A percentile compares a stretch with the other conserved stretches of the same genome.
Evolutionary conservation across 1,140 invertebrate species (phyloP).

Genomic region (Cepaea nemoralis): DNA sequence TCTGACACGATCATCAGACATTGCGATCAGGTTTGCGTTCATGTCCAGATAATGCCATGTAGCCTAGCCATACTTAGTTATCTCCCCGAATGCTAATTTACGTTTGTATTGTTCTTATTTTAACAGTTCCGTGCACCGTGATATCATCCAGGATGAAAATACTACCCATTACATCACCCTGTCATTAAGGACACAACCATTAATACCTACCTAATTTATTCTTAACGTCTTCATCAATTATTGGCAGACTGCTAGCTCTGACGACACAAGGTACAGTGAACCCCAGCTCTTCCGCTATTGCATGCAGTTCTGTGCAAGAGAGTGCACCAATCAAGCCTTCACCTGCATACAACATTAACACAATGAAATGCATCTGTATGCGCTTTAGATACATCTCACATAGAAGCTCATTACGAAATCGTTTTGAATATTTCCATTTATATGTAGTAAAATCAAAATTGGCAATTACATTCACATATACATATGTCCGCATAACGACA

Average conservation of each 20-base stretch:
- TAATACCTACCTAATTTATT: slow-evolving; percentile 54
- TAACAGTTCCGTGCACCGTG: too few relatives aligned
- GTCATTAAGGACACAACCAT: background rate
- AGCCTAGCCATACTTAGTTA: too few relatives aligned
- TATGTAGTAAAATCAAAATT: background rate
- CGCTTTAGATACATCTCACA: background rate
- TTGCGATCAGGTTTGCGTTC: too few relatives aligned
- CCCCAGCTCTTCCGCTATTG: slow-evolving; percentile 57
- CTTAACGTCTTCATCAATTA: slow-evolving; percentile 55
- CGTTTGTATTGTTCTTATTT: too few relatives aligned
- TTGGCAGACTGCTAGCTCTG: slow-evolving; percentile 47
- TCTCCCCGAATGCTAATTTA: too few relatives aligned
- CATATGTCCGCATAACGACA: too few relatives aligned
- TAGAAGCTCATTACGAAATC: background rate
- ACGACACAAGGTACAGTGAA: slow-evolving; percentile 61
- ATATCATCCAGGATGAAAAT: background rate
- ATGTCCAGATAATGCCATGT: too few relatives aligned
- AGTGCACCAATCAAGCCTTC: slow-evolving; percentile 65
- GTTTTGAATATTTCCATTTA: background rate
- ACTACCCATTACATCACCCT: background rate
- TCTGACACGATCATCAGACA: too few relatives aligned
- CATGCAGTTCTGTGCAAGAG: slow-evolving; percentile 59
- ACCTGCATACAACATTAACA: slow-evolving; percentile 47
- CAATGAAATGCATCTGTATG: background rate
- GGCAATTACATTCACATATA: background rate